Conservation (phyloP, 2,113 vertebrate genomes). For the Gobio gobio region DNA sequence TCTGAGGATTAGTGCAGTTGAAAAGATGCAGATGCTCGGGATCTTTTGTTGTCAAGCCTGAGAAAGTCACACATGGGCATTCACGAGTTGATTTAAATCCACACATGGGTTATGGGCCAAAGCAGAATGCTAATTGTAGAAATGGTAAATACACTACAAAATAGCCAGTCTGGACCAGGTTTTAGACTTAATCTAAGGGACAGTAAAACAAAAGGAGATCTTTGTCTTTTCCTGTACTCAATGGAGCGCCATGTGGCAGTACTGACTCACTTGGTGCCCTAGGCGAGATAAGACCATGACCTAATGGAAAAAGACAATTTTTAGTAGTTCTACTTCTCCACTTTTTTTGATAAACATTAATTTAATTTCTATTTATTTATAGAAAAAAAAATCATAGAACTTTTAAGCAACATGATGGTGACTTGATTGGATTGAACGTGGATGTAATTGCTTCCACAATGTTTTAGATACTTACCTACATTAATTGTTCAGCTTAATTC, state of each 20-base stretch:
- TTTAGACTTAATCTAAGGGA: neutral
- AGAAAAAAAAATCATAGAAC: neutral
- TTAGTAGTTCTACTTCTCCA: neutral
- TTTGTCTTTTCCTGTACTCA: constrained; percentile 15
- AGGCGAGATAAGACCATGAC: neutral
- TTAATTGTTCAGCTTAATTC: neutral
- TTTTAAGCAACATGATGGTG: neutral
- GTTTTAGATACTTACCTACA: neutral
- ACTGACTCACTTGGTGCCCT: neutral
- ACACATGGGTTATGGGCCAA: constrained; percentile 37
- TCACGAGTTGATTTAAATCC: constrained; percentile 42
- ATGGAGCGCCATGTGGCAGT: neutral
- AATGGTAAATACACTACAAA: constrained; percentile 72
- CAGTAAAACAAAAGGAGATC: neutral
- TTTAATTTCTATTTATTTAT: no score
- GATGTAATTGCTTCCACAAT: neutral
- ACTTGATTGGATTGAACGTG: neutral
- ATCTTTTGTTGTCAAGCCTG: constrained; percentile 48
- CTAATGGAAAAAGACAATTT: neutral
- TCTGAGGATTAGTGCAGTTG: constrained; percentile 52
- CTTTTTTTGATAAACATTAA: no score
- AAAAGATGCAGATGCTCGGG: constrained; percentile 45
- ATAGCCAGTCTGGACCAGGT: constrained; percentile 30
- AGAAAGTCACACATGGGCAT: constrained; percentile 52
- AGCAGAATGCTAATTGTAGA: constrained; percentile 65